A percentile compares a stretch with the other conserved stretches of the same genome.
Evolutionary conservation across 2,113 vertebrate species (phyloP).

Genomic region (Maccullochella peelii): DNA sequence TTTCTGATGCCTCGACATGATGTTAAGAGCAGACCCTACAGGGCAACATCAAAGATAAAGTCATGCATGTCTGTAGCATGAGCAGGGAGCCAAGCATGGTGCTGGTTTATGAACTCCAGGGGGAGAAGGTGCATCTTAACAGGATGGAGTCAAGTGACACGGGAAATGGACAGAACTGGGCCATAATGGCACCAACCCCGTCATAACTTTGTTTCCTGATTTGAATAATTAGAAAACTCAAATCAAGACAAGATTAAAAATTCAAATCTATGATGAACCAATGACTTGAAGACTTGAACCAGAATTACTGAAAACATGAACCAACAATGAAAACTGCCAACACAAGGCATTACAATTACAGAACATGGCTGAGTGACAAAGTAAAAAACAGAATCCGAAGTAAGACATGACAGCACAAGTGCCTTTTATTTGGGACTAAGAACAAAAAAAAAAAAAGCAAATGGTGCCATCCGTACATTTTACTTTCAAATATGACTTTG

Average conservation of each 20-base stretch:
- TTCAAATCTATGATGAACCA: no score
- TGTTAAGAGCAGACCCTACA: not conserved
- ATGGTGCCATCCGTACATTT: slow-evolving; percentile 63
- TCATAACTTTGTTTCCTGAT: no score
- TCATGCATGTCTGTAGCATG: not conserved
- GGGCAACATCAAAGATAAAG: not conserved
- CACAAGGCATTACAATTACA: no score
- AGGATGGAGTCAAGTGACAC: not conserved
- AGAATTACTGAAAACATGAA: no score
- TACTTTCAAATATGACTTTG: slow-evolving; percentile 38
- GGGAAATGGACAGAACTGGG: no score
- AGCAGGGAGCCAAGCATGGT: not conserved
- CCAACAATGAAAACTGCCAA: no score
- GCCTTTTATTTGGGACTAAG: slow-evolving; percentile 82
- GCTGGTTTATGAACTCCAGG: not conserved
- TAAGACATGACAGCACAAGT: slow-evolving; percentile 71
- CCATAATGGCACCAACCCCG: fast-evolving
- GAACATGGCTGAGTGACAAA: not conserved
- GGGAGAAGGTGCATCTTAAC: no score
- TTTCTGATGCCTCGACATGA: slow-evolving; percentile 20
- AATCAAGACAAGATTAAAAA: not conserved
- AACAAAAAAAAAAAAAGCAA: slow-evolving; percentile 78
- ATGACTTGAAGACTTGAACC: no score
- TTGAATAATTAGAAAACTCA: not conserved
- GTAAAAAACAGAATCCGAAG: not conserved